phyloP scores from a whole-genome alignment of 2,797 vertebrate genomes.

The Cryptoprocta ferox region DNA sequence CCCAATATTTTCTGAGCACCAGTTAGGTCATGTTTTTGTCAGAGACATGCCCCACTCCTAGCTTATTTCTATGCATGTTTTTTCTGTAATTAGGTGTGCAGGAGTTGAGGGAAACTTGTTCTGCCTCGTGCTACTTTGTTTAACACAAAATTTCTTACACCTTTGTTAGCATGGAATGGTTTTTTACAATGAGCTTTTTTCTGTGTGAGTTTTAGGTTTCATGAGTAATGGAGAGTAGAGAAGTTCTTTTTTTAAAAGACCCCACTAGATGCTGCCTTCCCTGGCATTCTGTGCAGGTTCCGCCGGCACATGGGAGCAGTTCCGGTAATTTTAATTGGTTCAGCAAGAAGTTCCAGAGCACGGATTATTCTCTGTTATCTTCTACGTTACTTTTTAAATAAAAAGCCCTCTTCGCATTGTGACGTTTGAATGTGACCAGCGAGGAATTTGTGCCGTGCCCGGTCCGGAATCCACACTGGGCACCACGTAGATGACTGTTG shows the following conservation, averaged over 20 bases:
- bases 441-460: not conserved
- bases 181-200: not conserved
- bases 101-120: not conserved
- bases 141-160: not conserved
- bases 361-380: not conserved
- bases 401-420: not conserved
- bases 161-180: not conserved
- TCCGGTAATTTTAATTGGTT: not conserved
- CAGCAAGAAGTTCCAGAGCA: not conserved
- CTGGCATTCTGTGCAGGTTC: not conserved
- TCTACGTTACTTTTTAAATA: not conserved
- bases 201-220: not conserved
- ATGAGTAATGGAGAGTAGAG: not conserved
- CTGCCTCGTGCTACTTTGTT: not conserved
- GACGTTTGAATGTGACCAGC: not conserved
- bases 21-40: constrained; percentile 9
- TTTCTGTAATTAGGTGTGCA: not conserved
- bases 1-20: not conserved
- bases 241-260: constrained; percentile 3
- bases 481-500: not conserved
- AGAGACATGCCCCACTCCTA: not conserved
- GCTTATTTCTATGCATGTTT: not conserved
- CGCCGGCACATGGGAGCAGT: not conserved
- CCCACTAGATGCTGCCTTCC: not conserved
- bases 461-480: not conserved